These are phyloP conservation scores for Stegodyphus mimosarum DNA, from an alignment of 1,140 invertebrate species.

Conservation along the genomic window DNA sequence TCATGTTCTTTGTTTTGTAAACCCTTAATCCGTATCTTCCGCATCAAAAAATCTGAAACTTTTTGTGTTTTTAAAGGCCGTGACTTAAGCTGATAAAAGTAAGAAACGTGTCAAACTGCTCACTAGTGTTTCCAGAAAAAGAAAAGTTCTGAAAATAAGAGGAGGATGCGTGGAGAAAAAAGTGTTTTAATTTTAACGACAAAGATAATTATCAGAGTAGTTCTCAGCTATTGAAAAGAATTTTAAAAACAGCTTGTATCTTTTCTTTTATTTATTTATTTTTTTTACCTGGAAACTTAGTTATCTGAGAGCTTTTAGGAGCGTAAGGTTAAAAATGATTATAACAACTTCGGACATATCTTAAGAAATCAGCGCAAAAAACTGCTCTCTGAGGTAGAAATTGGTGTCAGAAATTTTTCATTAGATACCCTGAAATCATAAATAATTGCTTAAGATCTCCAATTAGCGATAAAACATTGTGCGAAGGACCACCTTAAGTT, in stretches of 20 bases:
- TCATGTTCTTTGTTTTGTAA: not conserved
- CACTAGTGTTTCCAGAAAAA: no score
- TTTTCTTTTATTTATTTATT: constrained; percentile 16
- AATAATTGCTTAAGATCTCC: constrained; percentile 59
- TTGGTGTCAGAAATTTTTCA: constrained; percentile 55
- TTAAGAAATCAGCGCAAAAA: constrained; percentile 39
- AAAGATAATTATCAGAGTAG: constrained; percentile 53
- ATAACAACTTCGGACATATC: constrained; percentile 47
- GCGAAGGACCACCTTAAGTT: constrained; percentile 17
- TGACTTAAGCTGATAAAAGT: no score
- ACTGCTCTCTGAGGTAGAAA: not conserved
- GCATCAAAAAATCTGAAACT: no score
- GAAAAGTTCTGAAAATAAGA: not conserved
- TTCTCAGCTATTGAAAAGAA: constrained; percentile 30
- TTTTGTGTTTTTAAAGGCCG: no score
- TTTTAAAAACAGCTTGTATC: constrained; percentile 24
- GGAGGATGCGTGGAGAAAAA: constrained; percentile 13
- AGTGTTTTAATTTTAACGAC: constrained; percentile 55
- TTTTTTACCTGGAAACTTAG: constrained; percentile 44
- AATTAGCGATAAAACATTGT: constrained; percentile 56
- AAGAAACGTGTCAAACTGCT: no score
- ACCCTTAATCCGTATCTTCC: not conserved
- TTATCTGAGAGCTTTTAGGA: constrained; percentile 33
- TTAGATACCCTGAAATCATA: constrained; percentile 37
- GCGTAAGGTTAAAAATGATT: constrained; percentile 57